Base-by-base conservation (phyloP, 1,140 invertebrate genomes). In the Drosophila ficusphila region DNA sequence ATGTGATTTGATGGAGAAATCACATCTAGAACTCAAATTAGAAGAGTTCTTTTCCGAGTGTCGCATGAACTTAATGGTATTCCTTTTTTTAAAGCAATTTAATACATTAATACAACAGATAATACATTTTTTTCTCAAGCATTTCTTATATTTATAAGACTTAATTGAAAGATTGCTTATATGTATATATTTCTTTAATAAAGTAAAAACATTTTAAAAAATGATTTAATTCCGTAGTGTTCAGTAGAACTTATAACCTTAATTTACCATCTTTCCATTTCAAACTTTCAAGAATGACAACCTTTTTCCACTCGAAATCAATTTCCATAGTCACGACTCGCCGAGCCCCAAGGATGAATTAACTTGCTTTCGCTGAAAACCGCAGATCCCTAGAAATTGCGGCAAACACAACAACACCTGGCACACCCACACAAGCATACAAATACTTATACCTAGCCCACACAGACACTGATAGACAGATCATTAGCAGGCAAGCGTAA, bases 401-500 rank as follows among this genome's bases (percentile, higher is more conserved):
- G 14, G 3, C 16, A 19, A 27, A 42, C 36, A 33, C 27, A 46
- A 72, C 57, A 64, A 81, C 56, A 71, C 72, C 62, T 61, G 53
- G 42, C n/a, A n/a, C n/a, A 31, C 41, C 25, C 27, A 64, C 31
- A 48, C 12, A n/a, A 51, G 52, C 27, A 53, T 33, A 36, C 29
- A 25, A 34, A 61, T 1, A 23, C 11, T 23, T 6, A 52, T n/a
- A 27, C 8, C 16, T 19, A 11, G 8, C 1, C 9, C 41, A 56
- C 38, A 46, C 38, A 60, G 8, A 31, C 33, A 44, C 46, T 27
- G 54, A 58, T 67, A 85, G 77, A 86, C 81, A 82, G 77, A 86
- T 86, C 82, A 86, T 86, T 86, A 86, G 82, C 64, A 78, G 69
- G 73, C 64, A 88, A 88, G 77, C 82, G 85, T 88, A 88, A 88